A percentile compares a stretch with the other conserved stretches of the same genome.
These are phyloP conservation scores for Nothoprocta perdicaria DNA, from an alignment of 2,113 vertebrate species.

Conservation along the genomic window DNA sequence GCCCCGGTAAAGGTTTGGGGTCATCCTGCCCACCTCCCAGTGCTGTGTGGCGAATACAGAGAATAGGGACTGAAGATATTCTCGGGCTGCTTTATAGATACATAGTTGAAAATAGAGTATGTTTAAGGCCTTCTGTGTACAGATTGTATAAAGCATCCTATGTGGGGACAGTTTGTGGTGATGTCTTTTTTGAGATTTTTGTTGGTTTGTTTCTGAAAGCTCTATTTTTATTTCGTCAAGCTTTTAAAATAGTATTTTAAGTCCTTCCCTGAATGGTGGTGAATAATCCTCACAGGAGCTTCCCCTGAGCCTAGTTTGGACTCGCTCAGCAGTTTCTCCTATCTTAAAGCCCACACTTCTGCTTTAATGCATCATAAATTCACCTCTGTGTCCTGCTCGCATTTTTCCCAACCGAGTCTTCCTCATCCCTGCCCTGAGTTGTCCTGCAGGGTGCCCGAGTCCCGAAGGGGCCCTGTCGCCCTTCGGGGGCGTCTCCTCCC, in stretches of 20 bases:
- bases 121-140: neutral
- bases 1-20: neutral
- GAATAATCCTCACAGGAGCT: rapidly evolving
- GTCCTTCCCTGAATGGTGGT: neutral
- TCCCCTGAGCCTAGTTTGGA: neutral
- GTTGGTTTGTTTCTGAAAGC: neutral
- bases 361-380: neutral
- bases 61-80: neutral
- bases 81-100: neutral
- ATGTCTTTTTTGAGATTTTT: neutral
- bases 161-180: neutral
- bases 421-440: neutral
- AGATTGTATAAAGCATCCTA: neutral
- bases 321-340: neutral
- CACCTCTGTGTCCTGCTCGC: rapidly evolving
- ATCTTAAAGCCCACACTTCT: neutral
- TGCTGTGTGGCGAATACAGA: neutral
- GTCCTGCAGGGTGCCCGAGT: rapidly evolving
- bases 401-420: neutral
- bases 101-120: neutral
- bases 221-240: neutral
- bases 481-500: neutral
- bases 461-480: too few relatives aligned
- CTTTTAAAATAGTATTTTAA: neutral
- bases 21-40: neutral